These are phyloP conservation scores for Melitaea athalia DNA, from an alignment of 2,888 invertebrate genomes.

Conservation along the genomic window DNA sequence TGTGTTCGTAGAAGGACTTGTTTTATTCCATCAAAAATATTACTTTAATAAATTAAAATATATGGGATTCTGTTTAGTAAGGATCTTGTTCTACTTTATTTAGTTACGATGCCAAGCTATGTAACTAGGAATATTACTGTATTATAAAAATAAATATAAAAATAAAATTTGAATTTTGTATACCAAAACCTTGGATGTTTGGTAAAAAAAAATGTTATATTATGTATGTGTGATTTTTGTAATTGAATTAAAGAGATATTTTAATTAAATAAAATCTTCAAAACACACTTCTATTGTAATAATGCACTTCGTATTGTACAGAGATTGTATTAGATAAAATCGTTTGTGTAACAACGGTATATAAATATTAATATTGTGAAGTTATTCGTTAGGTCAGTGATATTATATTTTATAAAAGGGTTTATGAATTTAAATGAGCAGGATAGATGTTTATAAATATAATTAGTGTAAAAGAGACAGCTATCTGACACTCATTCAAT, in stretches of 20 bases:
- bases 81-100: background rate
- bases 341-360: constrained; percentile 29
- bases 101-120: background rate
- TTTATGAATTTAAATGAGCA: no score
- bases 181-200: no score
- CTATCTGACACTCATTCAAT: no score
- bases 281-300: constrained; percentile 27
- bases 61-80: background rate
- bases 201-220: no score
- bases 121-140: no score
- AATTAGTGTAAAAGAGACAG: no score
- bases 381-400: background rate
- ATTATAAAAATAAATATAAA: no score
- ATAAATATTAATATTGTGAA: constrained; percentile 15
- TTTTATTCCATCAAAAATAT: background rate
- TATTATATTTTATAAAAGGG: no score
- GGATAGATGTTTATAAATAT: no score
- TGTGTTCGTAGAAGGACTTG: background rate
- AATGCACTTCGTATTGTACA: constrained; percentile 33
- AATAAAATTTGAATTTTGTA: no score
- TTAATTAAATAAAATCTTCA: constrained; percentile 17
- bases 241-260: background rate
- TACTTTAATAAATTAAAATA: background rate
- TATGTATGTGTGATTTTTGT: background rate
- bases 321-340: constrained; percentile 14